A percentile compares a stretch with the other conserved stretches of the same genome.
phyloP scores from a whole-genome alignment of 2,797 vertebrate species.

The Rhinella marina region DNA sequence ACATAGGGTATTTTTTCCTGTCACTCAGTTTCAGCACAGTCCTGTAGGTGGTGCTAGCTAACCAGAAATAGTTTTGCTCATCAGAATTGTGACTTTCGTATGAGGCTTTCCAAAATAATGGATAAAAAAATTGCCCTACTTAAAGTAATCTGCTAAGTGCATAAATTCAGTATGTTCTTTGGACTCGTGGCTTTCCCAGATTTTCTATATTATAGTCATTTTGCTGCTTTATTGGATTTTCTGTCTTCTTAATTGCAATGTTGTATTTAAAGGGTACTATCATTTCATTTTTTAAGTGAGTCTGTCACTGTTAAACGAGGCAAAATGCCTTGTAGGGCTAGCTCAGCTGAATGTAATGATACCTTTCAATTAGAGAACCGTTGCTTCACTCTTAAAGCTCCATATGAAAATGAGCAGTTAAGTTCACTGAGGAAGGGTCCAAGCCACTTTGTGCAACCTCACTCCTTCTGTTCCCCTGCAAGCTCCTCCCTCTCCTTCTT shows the following conservation, averaged over 20 bases:
- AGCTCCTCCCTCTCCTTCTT: no score
- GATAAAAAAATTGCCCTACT: constrained; percentile 21
- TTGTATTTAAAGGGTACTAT: not conserved
- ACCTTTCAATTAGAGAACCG: no score
- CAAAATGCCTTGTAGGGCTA: no score
- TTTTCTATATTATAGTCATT: constrained; percentile 4
- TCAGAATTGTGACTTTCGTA: constrained; percentile 4
- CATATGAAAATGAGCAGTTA: no score
- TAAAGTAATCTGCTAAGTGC: constrained; percentile 39
- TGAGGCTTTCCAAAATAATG: constrained; percentile 25
- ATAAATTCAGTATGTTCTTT: constrained; percentile 7
- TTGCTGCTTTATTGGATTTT: not conserved
- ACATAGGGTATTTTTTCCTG: not conserved
- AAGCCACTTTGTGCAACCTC: no score
- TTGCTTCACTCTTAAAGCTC: no score
- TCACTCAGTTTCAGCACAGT: not conserved
- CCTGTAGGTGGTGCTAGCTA: constrained; percentile 41
- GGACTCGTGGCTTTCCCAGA: not conserved
- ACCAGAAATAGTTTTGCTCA: not conserved
- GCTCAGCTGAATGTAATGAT: no score
- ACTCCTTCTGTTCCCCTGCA: no score
- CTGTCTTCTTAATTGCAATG: not conserved
- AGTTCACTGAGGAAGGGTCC: no score
- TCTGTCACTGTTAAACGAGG: no score
- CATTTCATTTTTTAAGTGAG: not conserved